Evolutionary conservation across 1,140 invertebrate genomes (phyloP), one percentile per base, ranked within the genome.

Genomic region (Cyphomyrmex costatus): DNA sequence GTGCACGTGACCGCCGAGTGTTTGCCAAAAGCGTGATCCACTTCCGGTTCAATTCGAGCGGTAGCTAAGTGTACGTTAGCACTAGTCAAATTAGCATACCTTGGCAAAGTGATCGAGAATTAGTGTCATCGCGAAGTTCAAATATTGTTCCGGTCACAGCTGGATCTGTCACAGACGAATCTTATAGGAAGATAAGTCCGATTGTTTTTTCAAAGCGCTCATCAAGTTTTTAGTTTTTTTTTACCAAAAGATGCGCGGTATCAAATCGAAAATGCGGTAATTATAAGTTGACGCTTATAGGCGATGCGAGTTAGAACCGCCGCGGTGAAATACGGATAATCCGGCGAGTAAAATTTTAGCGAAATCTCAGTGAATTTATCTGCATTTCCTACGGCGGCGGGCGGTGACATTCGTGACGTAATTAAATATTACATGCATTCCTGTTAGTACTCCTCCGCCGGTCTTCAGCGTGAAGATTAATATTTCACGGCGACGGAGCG

Each of bases 381-480:
- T 77, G 53, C 24, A 27, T 19, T 76, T 21, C 53, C 51, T 53
- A 60, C 36, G 33, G 51, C 61, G 58, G 53, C 58, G 68, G 58
- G 53, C 58, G 68, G 63, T 42, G 46, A 86, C 56, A 58, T 74
- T 77, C n/a, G 76, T 89, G 89, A 89, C 85, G 73, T 89, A 90
- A 90, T 90, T 89, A 89, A 90, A 90, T 89, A 90, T 90, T 90
- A 68, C 89, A 90, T 66, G 89, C 86, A 63, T 84, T 74, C 56
- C 79, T 68, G 88, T 87, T 90, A 87, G 85, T 89, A 73, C 88
- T 73, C 30, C 80, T 88, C 49, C 73, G 70, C 24, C 63, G 51
- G 27, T 58, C 77, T 70, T 58, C 68, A 71, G 58, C 36, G 27
- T n/a, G 84, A 36, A 42, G 88, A 89, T 87, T 87, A 90, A 90